Base-by-base conservation (phyloP, 1,140 invertebrate genomes). In the Xylocopa sonorina region DNA sequence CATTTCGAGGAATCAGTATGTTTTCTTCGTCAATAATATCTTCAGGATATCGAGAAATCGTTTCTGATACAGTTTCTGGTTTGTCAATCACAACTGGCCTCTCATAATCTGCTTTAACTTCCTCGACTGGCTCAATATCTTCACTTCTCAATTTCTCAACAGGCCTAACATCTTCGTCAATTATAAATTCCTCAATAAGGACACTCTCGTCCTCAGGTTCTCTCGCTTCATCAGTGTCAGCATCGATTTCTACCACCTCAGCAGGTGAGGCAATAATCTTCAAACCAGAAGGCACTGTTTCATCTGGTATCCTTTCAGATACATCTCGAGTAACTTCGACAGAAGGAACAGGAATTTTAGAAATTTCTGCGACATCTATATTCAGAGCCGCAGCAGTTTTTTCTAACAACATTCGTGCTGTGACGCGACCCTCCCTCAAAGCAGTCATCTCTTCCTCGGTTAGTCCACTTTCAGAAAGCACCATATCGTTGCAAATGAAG, bases 401-500 rank as follows among this genome's bases (percentile, higher is more conserved):
- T 24, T 75, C 55, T 0, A 78, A 4, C 14, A 77, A 7, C 24
- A 48, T 24, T 14, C 16, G 27, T 0, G 74, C 53, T 1, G 75
- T 62, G 18, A 78, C 58, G 0, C 55, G 77, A 9, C 50, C 7
- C 3, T 72, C 32, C 5, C 41, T 43, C 43, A 84, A 46, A 32
- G 53, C 53, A 1, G 12, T 63, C 48, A 51, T 7, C 27, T 80
- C 77, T 12, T 84, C 82, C 1, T 82, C 71, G 1, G 68, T 78
- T 10, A 82, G 32, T 0, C 63, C 77, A 18, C 57, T 84, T 18
- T 62, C 64, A 16, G 67, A 66, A 5, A 66, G 2, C 2, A 72
- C 67, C 10, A 57, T 12, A 14, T 81, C 87, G n/a, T 88, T 82
- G 76, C 87, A 88, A 9, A 41, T 16, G 41, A 71, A 78, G 12